Conservation (phyloP, 2,797 vertebrate genomes). For the Spinus pinus region DNA sequence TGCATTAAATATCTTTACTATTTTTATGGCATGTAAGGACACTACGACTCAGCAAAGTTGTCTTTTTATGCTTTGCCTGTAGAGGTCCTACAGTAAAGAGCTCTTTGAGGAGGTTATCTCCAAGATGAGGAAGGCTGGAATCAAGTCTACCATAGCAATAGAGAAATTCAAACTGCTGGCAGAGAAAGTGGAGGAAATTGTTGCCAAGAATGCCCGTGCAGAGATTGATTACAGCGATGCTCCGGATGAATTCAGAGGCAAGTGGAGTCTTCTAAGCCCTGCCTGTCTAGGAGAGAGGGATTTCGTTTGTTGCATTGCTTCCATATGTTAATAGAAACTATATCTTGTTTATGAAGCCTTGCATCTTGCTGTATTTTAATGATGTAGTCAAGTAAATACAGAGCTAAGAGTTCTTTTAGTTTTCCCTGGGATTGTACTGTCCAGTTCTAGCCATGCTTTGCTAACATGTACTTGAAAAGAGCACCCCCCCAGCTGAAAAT, state of each 20-base stretch:
- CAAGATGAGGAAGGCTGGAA: constrained; percentile 98
- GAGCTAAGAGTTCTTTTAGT: not conserved
- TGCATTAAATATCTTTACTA: not conserved
- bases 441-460: not conserved
- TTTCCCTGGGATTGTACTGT: not conserved
- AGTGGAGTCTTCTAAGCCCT: not conserved
- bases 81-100: constrained; percentile 98
- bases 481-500: not conserved
- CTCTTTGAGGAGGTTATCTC: constrained; percentile 98
- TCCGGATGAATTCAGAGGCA: constrained; percentile 96
- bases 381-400: not conserved
- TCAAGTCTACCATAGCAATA: constrained; percentile 97
- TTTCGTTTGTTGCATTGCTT: not conserved
- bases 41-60: not conserved
- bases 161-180: constrained; percentile 98
- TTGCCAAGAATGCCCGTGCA: constrained; percentile 95
- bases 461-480: not conserved
- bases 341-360: not conserved
- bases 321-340: not conserved
- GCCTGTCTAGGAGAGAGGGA: not conserved
- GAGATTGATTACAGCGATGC: constrained; percentile 99
- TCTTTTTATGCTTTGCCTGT: constrained; percentile 1
- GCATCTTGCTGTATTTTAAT: not conserved
- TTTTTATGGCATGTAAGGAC: not conserved
- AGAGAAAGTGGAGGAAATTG: constrained; percentile 97